Evolutionary conservation across 2,888 invertebrate species (phyloP).

Genomic region (Resseliella maxima): DNA sequence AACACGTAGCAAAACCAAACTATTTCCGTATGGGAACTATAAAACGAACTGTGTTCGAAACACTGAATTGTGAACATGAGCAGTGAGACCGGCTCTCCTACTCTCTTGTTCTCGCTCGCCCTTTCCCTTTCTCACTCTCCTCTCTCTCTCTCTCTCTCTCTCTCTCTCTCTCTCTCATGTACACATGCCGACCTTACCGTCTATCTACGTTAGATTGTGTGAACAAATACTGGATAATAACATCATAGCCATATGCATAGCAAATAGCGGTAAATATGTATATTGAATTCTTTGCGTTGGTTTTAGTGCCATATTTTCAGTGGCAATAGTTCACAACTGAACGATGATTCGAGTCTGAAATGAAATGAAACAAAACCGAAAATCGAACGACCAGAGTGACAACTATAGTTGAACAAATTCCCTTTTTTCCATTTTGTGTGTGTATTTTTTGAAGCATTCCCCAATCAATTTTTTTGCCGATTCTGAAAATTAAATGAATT

Average conservation of each 20-base stretch:
- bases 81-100: neutral
- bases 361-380: constrained; percentile 6
- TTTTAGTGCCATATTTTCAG: constrained; percentile 29
- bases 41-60: neutral
- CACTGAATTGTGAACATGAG: neutral
- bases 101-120: neutral
- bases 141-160: neutral
- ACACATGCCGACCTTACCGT: neutral
- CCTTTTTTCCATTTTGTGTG: neutral
- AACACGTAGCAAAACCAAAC: constrained; percentile 49
- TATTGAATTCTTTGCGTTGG: neutral
- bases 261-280: constrained; percentile 46
- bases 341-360: neutral
- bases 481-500: neutral
- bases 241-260: constrained; percentile 31
- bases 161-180: neutral
- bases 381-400: neutral
- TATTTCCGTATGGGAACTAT: constrained; percentile 49
- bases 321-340: constrained; percentile 21
- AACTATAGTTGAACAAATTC: neutral
- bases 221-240: constrained; percentile 17
- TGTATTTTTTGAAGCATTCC: neutral
- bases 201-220: neutral
- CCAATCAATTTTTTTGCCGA: neutral
- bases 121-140: neutral